Evolutionary conservation across 2,113 vertebrate species (phyloP), one percentile per base, ranked within the genome.

Genomic region (Bubo blakistoni): DNA sequence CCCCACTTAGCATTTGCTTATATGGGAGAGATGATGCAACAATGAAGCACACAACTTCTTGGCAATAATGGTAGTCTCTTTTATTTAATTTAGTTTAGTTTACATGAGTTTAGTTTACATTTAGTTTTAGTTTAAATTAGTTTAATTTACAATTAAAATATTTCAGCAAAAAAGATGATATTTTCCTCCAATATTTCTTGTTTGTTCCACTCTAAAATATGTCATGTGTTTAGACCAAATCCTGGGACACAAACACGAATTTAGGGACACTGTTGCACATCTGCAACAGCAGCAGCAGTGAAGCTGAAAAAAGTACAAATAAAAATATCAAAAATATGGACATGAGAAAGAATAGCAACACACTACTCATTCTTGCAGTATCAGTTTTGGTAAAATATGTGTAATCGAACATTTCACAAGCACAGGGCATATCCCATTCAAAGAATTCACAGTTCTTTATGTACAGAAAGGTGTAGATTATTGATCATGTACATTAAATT

Each of bases 81-180:
- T 38, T 38, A 38, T 38, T 38, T 38, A 38, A 38, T 38, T 38
- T 38, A 38, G 36, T 38, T 38, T 38, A 38, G 36, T 38, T 38
- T 38, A 38, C 36, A 38, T 38, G 36, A 38, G 36, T 38, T 38
- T 38, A 38, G 36, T 38, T 38, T 38, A 38, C 36, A 38, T 38
- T 38, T 38, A 38, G 36, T 38, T 38, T 38, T 38, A 38, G 36
- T 38, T 38, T 38, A 38, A 38, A 38, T 38, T 38, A 38, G 36
- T 38, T 38, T 38, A 38, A 38, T 38, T 38, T 5, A 21, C 38
- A 40, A 66, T 25, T 34, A 34, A 46, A 52, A 46, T 18, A 66
- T 29, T 27, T 49, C 14, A 11, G 7, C 0, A 1, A 27, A 16
- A 71, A 51, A 42, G 3, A 9, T 44, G 44, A 3, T 4, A 24